Base-by-base conservation (phyloP, 2,113 vertebrate species). In the Mesitornis unicolor region DNA sequence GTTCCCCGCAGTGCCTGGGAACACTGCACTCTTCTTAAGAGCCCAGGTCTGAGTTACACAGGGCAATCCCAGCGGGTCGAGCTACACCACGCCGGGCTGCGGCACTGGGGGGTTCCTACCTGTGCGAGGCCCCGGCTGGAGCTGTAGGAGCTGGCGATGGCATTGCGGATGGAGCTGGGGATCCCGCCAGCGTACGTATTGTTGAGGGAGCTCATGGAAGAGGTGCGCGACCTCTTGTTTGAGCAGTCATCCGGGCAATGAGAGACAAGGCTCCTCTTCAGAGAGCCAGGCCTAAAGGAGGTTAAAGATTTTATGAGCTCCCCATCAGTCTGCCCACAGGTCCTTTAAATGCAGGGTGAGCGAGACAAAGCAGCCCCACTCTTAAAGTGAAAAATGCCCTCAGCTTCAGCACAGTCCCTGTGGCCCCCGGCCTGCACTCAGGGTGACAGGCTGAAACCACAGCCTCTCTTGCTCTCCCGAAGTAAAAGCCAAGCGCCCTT, bases 71-170 rank as follows among this genome's bases (percentile, higher is more conserved):
- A 42, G n/a, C 21, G 51, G 7, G 22, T 5, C 2, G 11, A 70
- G 69, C 47, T 16, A 3, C 20, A 7, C 28, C 0, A 15, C 0
- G 0, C 20, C 2, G 14, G 29, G 26, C 29, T 33, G 53, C 0
- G 2, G 33, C n/a, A n/a, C n/a, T n/a, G n/a, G n/a, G n/a, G n/a
- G n/a, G n/a, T n/a, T 5, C n/a, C 33, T 98, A 99, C 99, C 99
- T 99, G 98, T 9, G 97, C 19, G 33, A 98, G 92, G 53, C 99
- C 98, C 9, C 95, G 88, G 20, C 98, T 98, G 18, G 99, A 99
- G 93, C 99, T 99, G 95, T 99, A 99, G 73, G 99, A 99, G 97
- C 99, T 99, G 83, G 98, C 96, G 50, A 99, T 99, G 47, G 99
- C 98, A 3, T 99, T 99, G 65, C 99, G 99, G 77, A 85, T 93